These are phyloP conservation scores for Laupala kohalensis DNA, from an alignment of 1,140 invertebrate species.

Conservation along the genomic window DNA sequence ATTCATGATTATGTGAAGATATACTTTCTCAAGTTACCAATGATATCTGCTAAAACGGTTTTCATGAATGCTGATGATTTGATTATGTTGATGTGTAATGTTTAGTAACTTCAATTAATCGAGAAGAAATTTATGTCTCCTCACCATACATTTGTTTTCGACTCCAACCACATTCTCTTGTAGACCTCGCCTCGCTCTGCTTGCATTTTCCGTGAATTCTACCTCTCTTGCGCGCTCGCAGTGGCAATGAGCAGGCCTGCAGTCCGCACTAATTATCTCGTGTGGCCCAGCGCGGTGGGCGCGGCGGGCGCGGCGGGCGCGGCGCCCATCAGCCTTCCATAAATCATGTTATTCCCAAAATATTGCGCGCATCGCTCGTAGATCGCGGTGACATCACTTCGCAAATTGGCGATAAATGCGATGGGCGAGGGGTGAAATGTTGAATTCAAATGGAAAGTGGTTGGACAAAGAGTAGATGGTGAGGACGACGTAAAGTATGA, in stretches of 20 bases:
- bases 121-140: no score
- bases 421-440: no score
- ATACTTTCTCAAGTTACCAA: no score
- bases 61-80: no score
- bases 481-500: neutral
- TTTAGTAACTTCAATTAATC: no score
- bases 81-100: no score
- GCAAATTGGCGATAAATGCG: neutral
- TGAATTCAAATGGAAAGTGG: no score
- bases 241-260: neutral
- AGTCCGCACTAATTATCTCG: neutral
- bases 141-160: neutral
- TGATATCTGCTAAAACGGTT: no score
- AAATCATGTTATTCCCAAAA: neutral
- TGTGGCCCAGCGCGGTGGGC: neutral
- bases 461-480: neutral
- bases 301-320: no score
- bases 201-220: neutral
- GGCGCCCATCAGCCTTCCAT: neutral
- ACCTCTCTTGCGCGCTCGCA: neutral
- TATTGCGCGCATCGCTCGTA: neutral
- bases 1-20: no score
- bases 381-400: neutral
- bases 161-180: neutral
- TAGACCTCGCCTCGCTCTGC: neutral